A percentile compares a stretch with the other conserved stretches of the same genome.
phyloP scores from a whole-genome alignment of 2,888 invertebrate species.

The Synanthedon andrenaeformis region DNA sequence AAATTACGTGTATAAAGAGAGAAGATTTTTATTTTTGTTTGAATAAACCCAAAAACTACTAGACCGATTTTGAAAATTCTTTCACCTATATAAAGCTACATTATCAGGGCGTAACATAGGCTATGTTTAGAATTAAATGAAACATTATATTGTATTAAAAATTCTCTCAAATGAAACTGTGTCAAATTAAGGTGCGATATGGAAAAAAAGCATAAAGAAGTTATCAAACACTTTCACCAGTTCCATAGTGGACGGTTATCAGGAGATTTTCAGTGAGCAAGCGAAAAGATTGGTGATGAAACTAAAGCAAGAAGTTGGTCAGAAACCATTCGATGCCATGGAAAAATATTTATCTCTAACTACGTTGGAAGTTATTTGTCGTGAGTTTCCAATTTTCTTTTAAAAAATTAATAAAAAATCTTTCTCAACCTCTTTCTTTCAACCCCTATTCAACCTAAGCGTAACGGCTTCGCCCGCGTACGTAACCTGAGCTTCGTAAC shows the following conservation, averaged over 20 bases:
- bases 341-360: constrained; percentile 28
- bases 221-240: constrained; percentile 34
- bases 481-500: too few relatives aligned
- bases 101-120: too few relatives aligned
- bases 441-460: too few relatives aligned
- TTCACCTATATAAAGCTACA: too few relatives aligned
- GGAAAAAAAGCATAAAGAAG: constrained; percentile 45
- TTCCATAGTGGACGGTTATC: constrained; percentile 31
- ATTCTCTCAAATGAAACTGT: too few relatives aligned
- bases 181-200: constrained; percentile 21
- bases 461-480: too few relatives aligned
- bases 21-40: too few relatives aligned
- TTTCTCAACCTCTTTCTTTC: not conserved
- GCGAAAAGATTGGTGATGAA: constrained; percentile 21
- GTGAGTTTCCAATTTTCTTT: constrained; percentile 21
- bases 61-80: too few relatives aligned
- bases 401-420: not conserved
- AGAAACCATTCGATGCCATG: constrained; percentile 30
- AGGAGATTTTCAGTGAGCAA: constrained; percentile 35
- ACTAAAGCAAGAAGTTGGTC: constrained; percentile 21
- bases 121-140: too few relatives aligned
- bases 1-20: too few relatives aligned
- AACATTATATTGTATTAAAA: too few relatives aligned
- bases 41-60: too few relatives aligned
- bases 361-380: constrained; percentile 42